A percentile compares a stretch with the other conserved stretches of the same genome.
These are phyloP conservation scores for Thinocorus orbignyianus DNA, from an alignment of 2,113 vertebrate genomes.

Conservation along the genomic window DNA sequence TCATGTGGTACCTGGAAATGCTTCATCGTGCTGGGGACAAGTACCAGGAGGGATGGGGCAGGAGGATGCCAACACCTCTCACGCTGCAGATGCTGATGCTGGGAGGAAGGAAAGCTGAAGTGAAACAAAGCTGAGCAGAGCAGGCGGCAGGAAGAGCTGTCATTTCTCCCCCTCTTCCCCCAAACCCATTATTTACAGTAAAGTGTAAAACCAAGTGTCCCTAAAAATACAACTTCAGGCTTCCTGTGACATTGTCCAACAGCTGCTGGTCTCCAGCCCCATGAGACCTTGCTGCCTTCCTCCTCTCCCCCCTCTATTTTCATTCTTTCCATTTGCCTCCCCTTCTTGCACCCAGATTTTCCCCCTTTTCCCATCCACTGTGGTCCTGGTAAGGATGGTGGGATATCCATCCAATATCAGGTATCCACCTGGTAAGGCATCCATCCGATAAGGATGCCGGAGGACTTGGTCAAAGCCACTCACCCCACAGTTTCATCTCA, in stretches of 20 bases:
- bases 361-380: not conserved
- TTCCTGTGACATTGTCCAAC: not conserved
- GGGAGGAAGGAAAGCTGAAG: not conserved
- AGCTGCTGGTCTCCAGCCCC: not conserved
- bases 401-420: not conserved
- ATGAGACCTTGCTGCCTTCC: not conserved
- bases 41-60: not conserved
- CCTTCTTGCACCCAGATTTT: not conserved
- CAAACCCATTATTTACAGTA: not conserved
- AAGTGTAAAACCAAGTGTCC: slow-evolving; percentile 2
- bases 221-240: slow-evolving; percentile 4
- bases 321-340: not conserved
- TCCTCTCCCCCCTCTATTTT: not conserved
- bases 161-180: not conserved
- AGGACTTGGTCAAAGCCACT: not conserved
- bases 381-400: not conserved
- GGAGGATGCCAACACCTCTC: not conserved
- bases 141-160: not conserved
- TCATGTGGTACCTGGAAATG: not conserved
- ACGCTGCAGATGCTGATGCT: not conserved
- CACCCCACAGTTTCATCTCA: fast-evolving
- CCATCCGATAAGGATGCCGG: fast-evolving
- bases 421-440: not conserved
- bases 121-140: not conserved
- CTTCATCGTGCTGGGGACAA: not conserved